Evolutionary conservation across 2,797 vertebrate genomes (phyloP), one percentile per base, ranked within the genome.

Genomic region (Spatula clypeata): DNA sequence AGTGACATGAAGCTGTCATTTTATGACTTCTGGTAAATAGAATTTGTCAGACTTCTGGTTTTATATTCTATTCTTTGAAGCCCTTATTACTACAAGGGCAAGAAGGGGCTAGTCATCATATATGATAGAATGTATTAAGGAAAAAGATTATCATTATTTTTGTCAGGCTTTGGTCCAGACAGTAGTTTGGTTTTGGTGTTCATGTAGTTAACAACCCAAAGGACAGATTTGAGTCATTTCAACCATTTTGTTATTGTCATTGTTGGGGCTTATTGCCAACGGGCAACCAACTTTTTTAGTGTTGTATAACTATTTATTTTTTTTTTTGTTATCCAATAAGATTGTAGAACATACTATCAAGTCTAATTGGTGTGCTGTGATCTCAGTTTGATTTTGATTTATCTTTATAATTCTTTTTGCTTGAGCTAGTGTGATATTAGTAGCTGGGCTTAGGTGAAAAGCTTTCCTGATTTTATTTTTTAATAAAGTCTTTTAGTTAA

Each of bases 41-140:
- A 26, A 67, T 10, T 73, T 88, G 64, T 88, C 71, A 85, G 42
- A 34, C 18, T 71, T 77, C 38, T 40, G 18, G 2, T 40, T 73
- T 95, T 88, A 32, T 84, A 4, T 70, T 82, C 18, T 72, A 3
- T 66, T 84, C 20, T 89, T 88, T 91, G 36, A 91, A 71, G 21
- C 40, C 51, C 71, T 61, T 83, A 80, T 75, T 86, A 20, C 60
- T 74, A 38, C 17, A 90, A 57, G 69, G 66, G 5, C 40, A 88
- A 29, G 77, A 95, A 95, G 16, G 61, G 44, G 77, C 89, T 92
- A 93, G 57, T 85, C 53, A 34, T 64, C 32, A 64, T 5, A 7
- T 71, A 79, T 79, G 45, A 20, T 10, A 79, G 19, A 79, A n/a
- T 36, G 73, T 77, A 3, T 36, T 36, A 4, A 85, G 47, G 13